Evolutionary conservation across 2,888 invertebrate genomes (phyloP).

Genomic region (Nephrocerus scutellatus): DNA sequence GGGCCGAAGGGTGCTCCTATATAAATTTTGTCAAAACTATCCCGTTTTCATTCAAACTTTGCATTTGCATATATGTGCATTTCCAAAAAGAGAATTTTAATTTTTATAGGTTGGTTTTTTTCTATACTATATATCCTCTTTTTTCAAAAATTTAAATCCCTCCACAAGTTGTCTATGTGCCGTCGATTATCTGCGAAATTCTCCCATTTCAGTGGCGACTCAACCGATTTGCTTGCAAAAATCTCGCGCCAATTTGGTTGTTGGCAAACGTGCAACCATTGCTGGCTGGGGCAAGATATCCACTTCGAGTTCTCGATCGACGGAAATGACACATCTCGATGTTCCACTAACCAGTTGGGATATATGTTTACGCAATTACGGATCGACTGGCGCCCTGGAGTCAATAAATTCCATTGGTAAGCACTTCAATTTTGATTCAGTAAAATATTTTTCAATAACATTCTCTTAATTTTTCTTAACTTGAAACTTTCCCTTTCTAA

Average conservation of each 20-base stretch:
- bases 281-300: conserved; percentile 61
- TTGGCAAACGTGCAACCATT: conserved; percentile 46
- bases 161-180: too few relatives aligned
- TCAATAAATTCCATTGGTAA: conserved; percentile 46
- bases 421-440: not conserved
- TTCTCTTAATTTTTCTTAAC: not conserved
- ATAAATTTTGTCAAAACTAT: too few relatives aligned
- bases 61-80: too few relatives aligned
- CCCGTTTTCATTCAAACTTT: too few relatives aligned
- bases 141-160: too few relatives aligned
- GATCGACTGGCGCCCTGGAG: conserved; percentile 56
- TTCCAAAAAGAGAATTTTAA: too few relatives aligned
- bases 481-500: conserved; percentile 1
- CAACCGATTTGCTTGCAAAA: conserved; percentile 65
- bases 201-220: conserved; percentile 56
- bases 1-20: too few relatives aligned
- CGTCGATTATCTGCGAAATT: too few relatives aligned
- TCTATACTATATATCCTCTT: too few relatives aligned
- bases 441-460: not conserved
- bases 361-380: conserved; percentile 62
- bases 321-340: conserved; percentile 60
- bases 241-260: conserved; percentile 43
- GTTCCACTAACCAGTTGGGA: conserved; percentile 62
- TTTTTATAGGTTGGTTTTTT: too few relatives aligned
- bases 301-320: conserved; percentile 47